phyloP scores from a whole-genome alignment of 1,140 invertebrate species.

The Dysdera silvatica region DNA sequence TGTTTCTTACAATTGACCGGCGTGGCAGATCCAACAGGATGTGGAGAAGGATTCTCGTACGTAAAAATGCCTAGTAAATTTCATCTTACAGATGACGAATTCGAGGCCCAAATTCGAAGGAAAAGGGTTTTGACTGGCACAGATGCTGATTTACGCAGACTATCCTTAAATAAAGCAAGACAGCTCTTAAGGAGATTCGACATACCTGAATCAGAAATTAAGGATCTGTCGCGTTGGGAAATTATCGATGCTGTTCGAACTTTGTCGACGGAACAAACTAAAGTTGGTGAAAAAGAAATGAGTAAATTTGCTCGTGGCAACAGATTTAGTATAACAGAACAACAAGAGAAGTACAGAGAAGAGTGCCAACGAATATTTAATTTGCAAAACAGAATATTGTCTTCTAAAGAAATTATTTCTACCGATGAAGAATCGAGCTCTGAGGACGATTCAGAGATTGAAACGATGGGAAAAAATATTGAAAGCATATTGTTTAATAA shows the following conservation, averaged over 20 bases:
- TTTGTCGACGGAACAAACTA: constrained; percentile 95
- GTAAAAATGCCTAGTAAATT: constrained; percentile 94
- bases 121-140: constrained; percentile 97
- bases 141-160: constrained; percentile 89
- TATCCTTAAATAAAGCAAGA: constrained; percentile 94
- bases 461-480: constrained; percentile 95
- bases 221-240: constrained; percentile 95
- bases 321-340: constrained; percentile 94
- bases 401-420: constrained; percentile 84
- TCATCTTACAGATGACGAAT: constrained; percentile 41
- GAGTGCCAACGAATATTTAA: constrained; percentile 98
- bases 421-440: constrained; percentile 71
- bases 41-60: constrained; percentile 94
- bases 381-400: constrained; percentile 87
- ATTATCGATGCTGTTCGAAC: constrained; percentile 94
- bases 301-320: constrained; percentile 98
- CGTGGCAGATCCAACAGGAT: constrained; percentile 83
- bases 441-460: constrained; percentile 89
- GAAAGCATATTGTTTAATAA: constrained; percentile 97
- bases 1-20: constrained; percentile 93
- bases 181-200: constrained; percentile 91
- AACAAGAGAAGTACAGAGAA: constrained; percentile 96
- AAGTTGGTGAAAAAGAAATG: constrained; percentile 93
- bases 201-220: constrained; percentile 95
- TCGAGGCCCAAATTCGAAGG: constrained; percentile 60